phyloP scores from a whole-genome alignment of 2,888 invertebrate genomes.

The Scaptomyza flava region DNA sequence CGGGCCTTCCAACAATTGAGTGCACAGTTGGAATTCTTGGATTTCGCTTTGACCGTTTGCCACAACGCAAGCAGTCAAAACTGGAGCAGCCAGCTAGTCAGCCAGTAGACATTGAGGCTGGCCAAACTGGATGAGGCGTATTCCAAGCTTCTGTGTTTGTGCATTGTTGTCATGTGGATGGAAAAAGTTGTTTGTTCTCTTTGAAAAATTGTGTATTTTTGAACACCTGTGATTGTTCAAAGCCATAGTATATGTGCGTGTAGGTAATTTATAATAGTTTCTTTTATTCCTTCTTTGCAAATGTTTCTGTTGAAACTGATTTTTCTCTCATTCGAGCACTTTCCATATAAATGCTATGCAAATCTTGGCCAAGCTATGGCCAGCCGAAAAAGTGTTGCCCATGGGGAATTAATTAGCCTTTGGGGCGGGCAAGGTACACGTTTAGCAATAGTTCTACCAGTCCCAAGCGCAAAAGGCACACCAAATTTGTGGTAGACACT shows the following conservation, averaged over 20 bases:
- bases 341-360: slow-evolving; percentile 58
- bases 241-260: slow-evolving; percentile 23
- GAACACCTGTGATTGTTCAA: slow-evolving; percentile 67
- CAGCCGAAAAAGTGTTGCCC: slow-evolving; percentile 70
- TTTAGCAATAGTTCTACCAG: slow-evolving; percentile 30
- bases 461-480: slow-evolving; percentile 20
- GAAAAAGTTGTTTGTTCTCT: slow-evolving; percentile 61
- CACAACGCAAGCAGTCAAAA: slow-evolving; percentile 54
- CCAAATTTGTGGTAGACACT: slow-evolving; percentile 54
- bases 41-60: slow-evolving; percentile 49
- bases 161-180: slow-evolving; percentile 28
- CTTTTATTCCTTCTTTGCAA: slow-evolving; percentile 22
- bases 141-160: slow-evolving; percentile 33
- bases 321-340: slow-evolving; percentile 15
- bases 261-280: slow-evolving; percentile 26
- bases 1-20: slow-evolving; percentile 65
- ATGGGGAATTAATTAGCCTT: slow-evolving; percentile 74
- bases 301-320: slow-evolving; percentile 33
- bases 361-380: slow-evolving; percentile 47
- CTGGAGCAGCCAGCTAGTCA: slow-evolving; percentile 68
- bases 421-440: slow-evolving; percentile 37
- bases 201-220: slow-evolving; percentile 71
- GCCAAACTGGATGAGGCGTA: slow-evolving; percentile 5
- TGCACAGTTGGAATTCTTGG: slow-evolving; percentile 75
- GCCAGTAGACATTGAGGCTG: slow-evolving; percentile 41